Evolutionary conservation across 2,888 invertebrate species (phyloP).

Genomic region (Hedya salicella): DNA sequence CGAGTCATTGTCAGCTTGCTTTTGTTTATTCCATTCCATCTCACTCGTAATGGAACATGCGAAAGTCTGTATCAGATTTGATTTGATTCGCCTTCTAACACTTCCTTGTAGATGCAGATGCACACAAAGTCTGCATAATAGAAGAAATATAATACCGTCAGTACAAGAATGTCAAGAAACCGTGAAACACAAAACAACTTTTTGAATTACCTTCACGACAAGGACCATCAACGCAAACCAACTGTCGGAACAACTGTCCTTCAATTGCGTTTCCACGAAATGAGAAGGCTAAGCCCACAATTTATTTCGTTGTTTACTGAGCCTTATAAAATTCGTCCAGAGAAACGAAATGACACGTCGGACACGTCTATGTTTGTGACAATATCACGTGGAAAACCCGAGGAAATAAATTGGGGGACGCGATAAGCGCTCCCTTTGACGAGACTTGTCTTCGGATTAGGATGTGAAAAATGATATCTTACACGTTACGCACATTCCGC

Average conservation of each 20-base stretch:
- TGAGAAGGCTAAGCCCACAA: constrained; percentile 39
- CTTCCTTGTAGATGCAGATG: background rate
- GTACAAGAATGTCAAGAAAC: background rate
- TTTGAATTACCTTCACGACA: constrained; percentile 8
- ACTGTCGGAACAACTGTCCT: constrained; percentile 29
- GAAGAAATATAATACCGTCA: background rate
- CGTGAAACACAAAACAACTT: constrained; percentile 7
- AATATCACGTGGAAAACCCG: constrained; percentile 74
- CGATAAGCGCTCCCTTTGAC: constrained; percentile 84
- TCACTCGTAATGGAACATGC: background rate
- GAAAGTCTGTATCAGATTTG: constrained; percentile 13
- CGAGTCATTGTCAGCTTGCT: constrained; percentile 56
- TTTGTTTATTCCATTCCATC: constrained; percentile 3
- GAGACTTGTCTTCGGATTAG: constrained; percentile 80
- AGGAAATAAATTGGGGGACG: constrained; percentile 79
- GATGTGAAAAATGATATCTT: constrained; percentile 82
- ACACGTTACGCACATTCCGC: constrained; percentile 61
- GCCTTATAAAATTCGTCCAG: constrained; percentile 48
- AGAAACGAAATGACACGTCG: constrained; percentile 57
- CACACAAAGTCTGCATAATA: background rate
- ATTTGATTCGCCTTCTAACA: constrained; percentile 4
- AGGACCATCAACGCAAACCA: constrained; percentile 13
- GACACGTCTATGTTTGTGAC: constrained; percentile 54
- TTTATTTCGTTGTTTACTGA: constrained; percentile 47
- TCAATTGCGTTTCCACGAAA: constrained; percentile 31